Conservation (phyloP, 2,113 vertebrate genomes). For the Fregata magnificens region DNA sequence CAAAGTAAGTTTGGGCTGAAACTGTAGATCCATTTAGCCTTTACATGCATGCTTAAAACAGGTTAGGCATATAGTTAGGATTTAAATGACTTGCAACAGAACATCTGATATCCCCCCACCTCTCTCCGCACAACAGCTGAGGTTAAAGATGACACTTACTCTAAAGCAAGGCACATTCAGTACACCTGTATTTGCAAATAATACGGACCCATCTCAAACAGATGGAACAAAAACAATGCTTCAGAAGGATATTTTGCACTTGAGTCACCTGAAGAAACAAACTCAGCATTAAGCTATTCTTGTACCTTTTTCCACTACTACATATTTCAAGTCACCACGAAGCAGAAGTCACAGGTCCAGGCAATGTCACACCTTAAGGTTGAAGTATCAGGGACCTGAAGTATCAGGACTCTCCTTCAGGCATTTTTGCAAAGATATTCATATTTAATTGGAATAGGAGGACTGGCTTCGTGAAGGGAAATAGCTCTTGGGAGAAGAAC, state of each 20-base stretch:
- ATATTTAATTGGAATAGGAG: not conserved
- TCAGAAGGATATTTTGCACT: not conserved
- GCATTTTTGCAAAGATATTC: not conserved
- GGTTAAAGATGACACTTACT: not conserved
- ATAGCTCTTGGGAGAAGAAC: not conserved
- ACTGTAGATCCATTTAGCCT: not conserved
- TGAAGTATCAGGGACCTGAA: not conserved
- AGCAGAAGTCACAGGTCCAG: not conserved
- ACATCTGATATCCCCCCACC: not conserved
- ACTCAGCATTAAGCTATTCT: not conserved
- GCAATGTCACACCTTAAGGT: not conserved
- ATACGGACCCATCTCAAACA: not conserved
- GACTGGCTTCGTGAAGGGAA: not conserved
- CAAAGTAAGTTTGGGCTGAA: not conserved
- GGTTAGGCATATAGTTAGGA: not conserved
- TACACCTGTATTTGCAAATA: not conserved
- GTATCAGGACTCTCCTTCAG: not conserved
- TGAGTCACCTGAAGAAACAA: not conserved
- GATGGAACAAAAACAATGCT: not conserved
- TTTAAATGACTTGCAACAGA: not conserved
- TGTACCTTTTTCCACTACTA: not conserved
- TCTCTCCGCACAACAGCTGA: not conserved
- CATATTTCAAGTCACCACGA: not conserved
- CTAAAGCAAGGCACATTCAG: not conserved
- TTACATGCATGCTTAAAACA: not conserved